These are phyloP conservation scores for Belgica antarctica DNA, from an alignment of 2,888 invertebrate genomes.

Conservation along the genomic window DNA sequence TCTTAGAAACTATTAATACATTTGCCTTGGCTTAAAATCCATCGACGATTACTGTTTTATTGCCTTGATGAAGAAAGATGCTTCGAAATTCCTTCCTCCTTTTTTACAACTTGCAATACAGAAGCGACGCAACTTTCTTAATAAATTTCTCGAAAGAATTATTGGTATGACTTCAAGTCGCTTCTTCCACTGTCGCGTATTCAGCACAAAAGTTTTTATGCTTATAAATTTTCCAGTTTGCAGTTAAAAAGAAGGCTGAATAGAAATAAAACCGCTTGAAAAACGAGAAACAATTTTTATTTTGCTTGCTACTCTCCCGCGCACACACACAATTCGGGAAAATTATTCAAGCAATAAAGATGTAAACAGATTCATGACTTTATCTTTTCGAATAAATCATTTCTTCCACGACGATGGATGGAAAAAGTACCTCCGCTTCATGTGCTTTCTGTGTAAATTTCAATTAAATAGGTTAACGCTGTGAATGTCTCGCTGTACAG, in stretches of 20 bases:
- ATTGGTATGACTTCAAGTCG: background rate
- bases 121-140: background rate
- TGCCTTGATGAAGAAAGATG: background rate
- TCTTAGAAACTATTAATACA: too few species aligned
- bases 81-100: background rate
- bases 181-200: background rate
- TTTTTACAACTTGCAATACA: background rate
- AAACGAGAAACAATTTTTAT: background rate
- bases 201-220: background rate
- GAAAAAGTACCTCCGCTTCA: background rate
- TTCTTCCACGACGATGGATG: background rate
- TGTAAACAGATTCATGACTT: background rate
- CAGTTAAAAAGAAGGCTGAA: background rate
- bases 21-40: too few species aligned
- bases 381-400: background rate
- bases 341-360: background rate
- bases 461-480: conserved; percentile 30
- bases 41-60: background rate
- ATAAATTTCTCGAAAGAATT: background rate
- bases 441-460: background rate
- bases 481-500: background rate
- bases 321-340: background rate
- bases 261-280: background rate
- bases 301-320: background rate
- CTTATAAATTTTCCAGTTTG: background rate